Evolutionary conservation across 2,113 vertebrate species (phyloP), one percentile per base, ranked within the genome.

Genomic region (Centropus unirufus): DNA sequence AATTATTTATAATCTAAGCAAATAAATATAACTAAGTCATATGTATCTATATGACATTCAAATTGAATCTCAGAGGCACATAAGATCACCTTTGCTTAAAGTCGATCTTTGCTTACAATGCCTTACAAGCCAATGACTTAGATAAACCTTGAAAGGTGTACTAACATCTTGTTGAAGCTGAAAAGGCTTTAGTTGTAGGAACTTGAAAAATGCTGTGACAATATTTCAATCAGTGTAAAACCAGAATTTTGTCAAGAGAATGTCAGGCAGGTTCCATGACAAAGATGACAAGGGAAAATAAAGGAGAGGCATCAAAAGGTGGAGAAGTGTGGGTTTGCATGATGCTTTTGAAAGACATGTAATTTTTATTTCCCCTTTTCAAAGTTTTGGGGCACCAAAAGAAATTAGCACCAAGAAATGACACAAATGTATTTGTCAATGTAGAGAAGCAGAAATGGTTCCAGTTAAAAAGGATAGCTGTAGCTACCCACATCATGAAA

Each of bases 1-100:
- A 90, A 92, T 93, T 92, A 92, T 95, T 95, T 80, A 93, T 92
- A 79, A 95, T 83, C 75, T 88, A 76, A 90, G 93, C 40, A 95
- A 93, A 90, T 86, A 94, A 85, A 90, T 83, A 86, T 49, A 94
- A 94, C 94, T 90, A 93, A 79, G 54, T 26, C 88, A 90, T 75
- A 92, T 20, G 23, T 79, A 68, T 46, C 80, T 58, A 54, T 67
- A 63, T 66, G 75, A 94, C 86, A 86, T 80, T 80, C 58, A 90
- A 73, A 93, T 76, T 79, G 11, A 79, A 57, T 95, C 91, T 83
- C 83, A 86, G 72, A 76, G 63, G 89, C 61, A 68, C 0, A 1
- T 26, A 75, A 90, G 66, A 86, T 92, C 86, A 95, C 91, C 86
- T 92, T 72, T 64, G 39, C 47, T 86, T 85, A n/a, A 89, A 78